phyloP scores from a whole-genome alignment of 2,113 vertebrate genomes.

The Scomber colias region DNA sequence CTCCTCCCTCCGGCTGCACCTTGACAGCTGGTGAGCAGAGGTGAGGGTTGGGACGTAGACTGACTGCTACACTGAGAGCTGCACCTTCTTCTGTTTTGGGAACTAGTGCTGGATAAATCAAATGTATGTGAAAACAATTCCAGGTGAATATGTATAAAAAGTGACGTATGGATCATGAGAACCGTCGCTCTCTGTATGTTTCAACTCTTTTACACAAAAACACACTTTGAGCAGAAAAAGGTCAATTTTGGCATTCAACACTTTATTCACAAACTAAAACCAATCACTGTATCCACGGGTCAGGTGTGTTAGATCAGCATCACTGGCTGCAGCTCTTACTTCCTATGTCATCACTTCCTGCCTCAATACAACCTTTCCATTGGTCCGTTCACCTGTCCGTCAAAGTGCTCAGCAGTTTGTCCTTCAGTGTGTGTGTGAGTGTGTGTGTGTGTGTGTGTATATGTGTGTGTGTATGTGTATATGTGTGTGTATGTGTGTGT shows the following conservation, averaged over 20 bases:
- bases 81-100: no score
- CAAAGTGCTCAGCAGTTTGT: conserved; percentile 72
- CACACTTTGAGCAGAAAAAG: background rate
- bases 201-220: conserved; percentile 8
- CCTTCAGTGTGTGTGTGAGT: conserved; percentile 46
- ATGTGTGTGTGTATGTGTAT: conserved; percentile 1
- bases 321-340: conserved; percentile 48
- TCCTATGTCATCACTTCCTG: background rate
- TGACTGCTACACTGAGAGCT: no score
- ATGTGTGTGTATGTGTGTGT: conserved; percentile 7
- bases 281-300: conserved; percentile 67
- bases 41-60: no score
- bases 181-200: no score
- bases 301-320: conserved; percentile 63
- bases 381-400: conserved; percentile 31
- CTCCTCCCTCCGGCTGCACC: no score
- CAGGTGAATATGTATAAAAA: no score
- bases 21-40: no score
- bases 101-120: no score
- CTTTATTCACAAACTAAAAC: conserved; percentile 88
- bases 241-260: conserved; percentile 78
- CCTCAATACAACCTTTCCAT: conserved; percentile 15
- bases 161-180: no score
- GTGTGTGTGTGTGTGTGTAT: conserved; percentile 18
- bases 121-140: no score